A percentile compares a stretch with the other conserved stretches of the same genome.
Conservation (phyloP, 1,140 invertebrate genomes). For the Rhyacophila brunnea region DNA sequence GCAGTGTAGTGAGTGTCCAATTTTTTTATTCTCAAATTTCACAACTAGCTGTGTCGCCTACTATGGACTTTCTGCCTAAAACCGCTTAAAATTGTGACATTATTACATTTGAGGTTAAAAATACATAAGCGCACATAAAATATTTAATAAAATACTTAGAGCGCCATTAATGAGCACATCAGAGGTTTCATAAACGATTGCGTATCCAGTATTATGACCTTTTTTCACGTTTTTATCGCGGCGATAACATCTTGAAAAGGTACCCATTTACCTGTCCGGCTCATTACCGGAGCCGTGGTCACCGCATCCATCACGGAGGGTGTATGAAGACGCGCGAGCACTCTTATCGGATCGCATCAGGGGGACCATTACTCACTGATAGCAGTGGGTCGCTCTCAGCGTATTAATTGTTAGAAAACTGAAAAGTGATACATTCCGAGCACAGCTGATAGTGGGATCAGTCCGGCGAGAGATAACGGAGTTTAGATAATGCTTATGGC, state of each 20-base stretch:
- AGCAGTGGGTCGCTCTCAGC: conserved; percentile 9
- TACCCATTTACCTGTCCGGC: conserved; percentile 5
- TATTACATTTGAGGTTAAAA: no score
- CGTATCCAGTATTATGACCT: neutral
- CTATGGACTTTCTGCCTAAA: no score
- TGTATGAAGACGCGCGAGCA: conserved; percentile 9
- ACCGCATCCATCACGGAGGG: conserved; percentile 6
- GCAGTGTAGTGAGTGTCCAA: no score
- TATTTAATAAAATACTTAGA: no score
- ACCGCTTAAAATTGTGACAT: no score
- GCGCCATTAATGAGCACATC: no score
- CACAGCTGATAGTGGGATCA: conserved; percentile 13
- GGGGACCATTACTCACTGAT: conserved; percentile 28
- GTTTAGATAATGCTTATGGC: neutral
- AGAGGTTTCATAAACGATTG: conserved; percentile 2
- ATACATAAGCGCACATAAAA: no score
- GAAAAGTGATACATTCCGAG: conserved; percentile 18
- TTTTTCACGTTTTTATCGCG: conserved; percentile 2
- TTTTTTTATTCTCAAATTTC: no score
- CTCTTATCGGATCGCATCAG: conserved; percentile 17
- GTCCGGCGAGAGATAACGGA: neutral
- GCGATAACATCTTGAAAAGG: conserved; percentile 4
- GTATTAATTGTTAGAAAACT: conserved; percentile 23
- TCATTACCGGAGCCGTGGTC: conserved; percentile 1
- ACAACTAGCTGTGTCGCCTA: no score